These are phyloP conservation scores for Colinus virginianus DNA, from an alignment of 2,113 vertebrate genomes.

Conservation along the genomic window DNA sequence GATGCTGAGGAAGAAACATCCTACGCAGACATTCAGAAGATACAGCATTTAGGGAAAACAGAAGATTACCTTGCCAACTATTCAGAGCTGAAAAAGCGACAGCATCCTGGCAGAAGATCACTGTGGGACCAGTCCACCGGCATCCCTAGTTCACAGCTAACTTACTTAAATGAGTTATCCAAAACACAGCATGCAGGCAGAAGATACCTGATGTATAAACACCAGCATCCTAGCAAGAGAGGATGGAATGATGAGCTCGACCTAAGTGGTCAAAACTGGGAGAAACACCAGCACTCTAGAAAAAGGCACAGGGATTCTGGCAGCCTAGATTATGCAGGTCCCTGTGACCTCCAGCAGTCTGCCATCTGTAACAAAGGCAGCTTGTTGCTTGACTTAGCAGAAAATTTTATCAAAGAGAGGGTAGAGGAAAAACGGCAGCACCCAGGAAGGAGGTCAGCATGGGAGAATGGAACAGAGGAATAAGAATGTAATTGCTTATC, in stretches of 20 bases:
- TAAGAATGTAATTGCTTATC: slow-evolving; percentile 61
- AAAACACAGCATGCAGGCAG: slow-evolving; percentile 89
- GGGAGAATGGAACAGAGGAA: slow-evolving; percentile 77
- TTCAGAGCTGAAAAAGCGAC: slow-evolving; percentile 77
- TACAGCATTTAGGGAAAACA: slow-evolving; percentile 83
- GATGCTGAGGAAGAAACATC: slow-evolving; percentile 56
- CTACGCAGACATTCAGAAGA: slow-evolving; percentile 57
- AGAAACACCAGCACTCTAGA: slow-evolving; percentile 88
- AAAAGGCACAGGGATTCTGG: slow-evolving; percentile 81
- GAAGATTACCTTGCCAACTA: slow-evolving; percentile 45
- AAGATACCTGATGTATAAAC: slow-evolving; percentile 79
- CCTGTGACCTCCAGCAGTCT: slow-evolving; percentile 78
- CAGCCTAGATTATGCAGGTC: slow-evolving; percentile 72
- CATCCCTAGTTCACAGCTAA: slow-evolving; percentile 43
- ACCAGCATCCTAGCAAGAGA: slow-evolving; percentile 82
- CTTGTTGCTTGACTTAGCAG: slow-evolving; percentile 84
- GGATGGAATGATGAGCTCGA: slow-evolving; percentile 67
- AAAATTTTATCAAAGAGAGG: slow-evolving; percentile 76
- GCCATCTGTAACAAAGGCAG: slow-evolving; percentile 80
- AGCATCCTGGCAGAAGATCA: slow-evolving; percentile 84
- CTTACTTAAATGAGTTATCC: slow-evolving; percentile 74
- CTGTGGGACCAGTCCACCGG: slow-evolving; percentile 64
- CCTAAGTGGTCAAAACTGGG: slow-evolving; percentile 62
- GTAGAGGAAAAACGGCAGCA: slow-evolving; percentile 87
- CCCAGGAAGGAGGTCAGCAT: slow-evolving; percentile 83